Evolutionary conservation across 2,888 invertebrate species (phyloP), one percentile per base, ranked within the genome.

Genomic region (Carterocephalus palaemon): DNA sequence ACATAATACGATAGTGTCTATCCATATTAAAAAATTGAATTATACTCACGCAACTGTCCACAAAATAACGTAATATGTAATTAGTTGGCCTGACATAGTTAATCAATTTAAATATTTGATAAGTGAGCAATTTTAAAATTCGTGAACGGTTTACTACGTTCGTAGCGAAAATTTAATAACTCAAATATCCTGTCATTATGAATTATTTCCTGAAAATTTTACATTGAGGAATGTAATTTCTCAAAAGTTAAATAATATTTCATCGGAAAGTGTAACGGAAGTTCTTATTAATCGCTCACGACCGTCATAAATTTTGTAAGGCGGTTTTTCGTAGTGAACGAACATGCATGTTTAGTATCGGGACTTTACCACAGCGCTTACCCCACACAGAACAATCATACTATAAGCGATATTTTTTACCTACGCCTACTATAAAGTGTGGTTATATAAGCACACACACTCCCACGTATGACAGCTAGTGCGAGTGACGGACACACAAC

Each of bases 381-480:
- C 2, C 3, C 13, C 15, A 34, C 15, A 13, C 1, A 8, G 3
- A 15, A 16, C 34, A 15, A 1, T 23, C 9, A 8, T 15, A 13
- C 8, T 7, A 62, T 59, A 54, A 51, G 57, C 54, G 54, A 51
- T 55, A 52, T 56, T 56, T 54, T 13, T 12, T 15, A n/a, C n/a
- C n/a, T n/a, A n/a, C n/a, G n/a, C n/a, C n/a, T n/a, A n/a, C n/a
- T n/a, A n/a, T n/a, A n/a, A n/a, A n/a, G n/a, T n/a, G n/a, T n/a
- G n/a, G n/a, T n/a, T n/a, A n/a, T n/a, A n/a, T n/a, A n/a, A n/a
- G n/a, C n/a, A n/a, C n/a, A n/a, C n/a, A n/a, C n/a, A n/a, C n/a
- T n/a, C n/a, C n/a, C n/a, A n/a, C n/a, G n/a, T n/a, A n/a, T n/a
- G n/a, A n/a, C n/a, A n/a, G n/a, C n/a, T n/a, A n/a, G n/a, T n/a